Base-by-base conservation (phyloP, 2,888 invertebrate species). In the Stenodema calcarata region DNA sequence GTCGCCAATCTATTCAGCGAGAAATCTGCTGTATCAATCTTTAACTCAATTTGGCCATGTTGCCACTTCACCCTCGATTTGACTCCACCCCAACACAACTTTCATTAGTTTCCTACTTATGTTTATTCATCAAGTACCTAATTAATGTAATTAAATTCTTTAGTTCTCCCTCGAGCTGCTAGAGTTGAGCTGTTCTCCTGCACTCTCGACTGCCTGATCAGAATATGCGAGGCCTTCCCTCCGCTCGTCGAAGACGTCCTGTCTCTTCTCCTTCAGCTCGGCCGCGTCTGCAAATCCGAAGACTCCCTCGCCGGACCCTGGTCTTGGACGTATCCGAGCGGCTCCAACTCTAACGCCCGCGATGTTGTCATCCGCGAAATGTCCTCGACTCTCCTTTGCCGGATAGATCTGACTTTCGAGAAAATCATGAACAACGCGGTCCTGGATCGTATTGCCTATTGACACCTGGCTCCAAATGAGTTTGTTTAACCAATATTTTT, bases 221-320 rank as follows among this genome's bases (percentile, higher is more conserved):
- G 96, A 62, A 96, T 99, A 89, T 96, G 97, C 89, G 94, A 95
- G 89, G 98, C 98, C 0, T 98, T 99, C 91, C 98, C 98, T 2
- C 96, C 98, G 0, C 92, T 99, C 12, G 94, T 96, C 75, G 98
- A 98, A 89, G 98, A 98, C 90, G 95, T 96, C 18, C 94, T 96
- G 0, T 95, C 95, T 23, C 93, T 99, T 35, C 92, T 99, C 82
- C 93, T 96, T 91, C 97, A 97, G 91, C 92, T 98, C 27, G 98
- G 97, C 0, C 93, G 96, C 89, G 95, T 97, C 14, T 95, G 96
- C 88, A 94, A 96, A 89, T 96, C 97, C 0, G 96, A 97, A 91
- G 95, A 95, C 0, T 95, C 96, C 0, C 92, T 97, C 0, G 95
- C 95, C 1, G 91, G 89, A 30, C 54, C 81, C 35, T 88, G 88